Percentiles rank a stretch among this genome's conserved stretches.
phyloP scores from a whole-genome alignment of 2,888 invertebrate species.

The Coenonympha glycerion region DNA sequence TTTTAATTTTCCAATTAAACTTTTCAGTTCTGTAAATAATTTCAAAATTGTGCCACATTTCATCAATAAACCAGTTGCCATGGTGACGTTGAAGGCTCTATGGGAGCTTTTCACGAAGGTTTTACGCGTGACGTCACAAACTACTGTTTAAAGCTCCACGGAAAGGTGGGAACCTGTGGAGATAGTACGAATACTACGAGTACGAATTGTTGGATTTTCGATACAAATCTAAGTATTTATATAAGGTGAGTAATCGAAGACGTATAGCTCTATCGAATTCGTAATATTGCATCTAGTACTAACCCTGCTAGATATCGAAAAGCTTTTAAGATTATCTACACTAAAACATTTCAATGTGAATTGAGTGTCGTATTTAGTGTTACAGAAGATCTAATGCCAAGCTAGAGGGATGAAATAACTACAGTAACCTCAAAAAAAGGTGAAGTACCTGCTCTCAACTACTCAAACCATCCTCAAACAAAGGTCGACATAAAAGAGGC shows the following conservation, averaged over 20 bases:
- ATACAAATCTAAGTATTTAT: too few species aligned
- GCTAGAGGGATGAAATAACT: neutral
- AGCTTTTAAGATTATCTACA: too few species aligned
- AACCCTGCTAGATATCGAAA: too few species aligned
- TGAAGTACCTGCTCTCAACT: neutral
- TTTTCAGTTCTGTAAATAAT: constrained; percentile 33
- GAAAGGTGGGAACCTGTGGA: too few species aligned
- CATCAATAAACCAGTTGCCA: constrained; percentile 57
- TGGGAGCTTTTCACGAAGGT: neutral
- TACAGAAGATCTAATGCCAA: too few species aligned
- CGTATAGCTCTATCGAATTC: neutral
- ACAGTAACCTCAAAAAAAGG: neutral
- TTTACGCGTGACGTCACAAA: neutral
- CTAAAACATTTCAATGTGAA: too few species aligned
- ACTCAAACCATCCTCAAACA: neutral
- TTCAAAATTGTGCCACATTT: constrained; percentile 34
- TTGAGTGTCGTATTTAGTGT: too few species aligned
- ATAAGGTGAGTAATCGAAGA: neutral
- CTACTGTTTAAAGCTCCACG: too few species aligned
- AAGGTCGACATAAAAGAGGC: neutral
- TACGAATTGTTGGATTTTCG: too few species aligned
- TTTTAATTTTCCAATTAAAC: constrained; percentile 26
- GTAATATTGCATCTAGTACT: too few species aligned
- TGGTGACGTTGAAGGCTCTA: constrained; percentile 32
- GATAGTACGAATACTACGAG: too few species aligned